Conservation (phyloP, 2,888 invertebrate species). For the Nasonia oneida region DNA sequence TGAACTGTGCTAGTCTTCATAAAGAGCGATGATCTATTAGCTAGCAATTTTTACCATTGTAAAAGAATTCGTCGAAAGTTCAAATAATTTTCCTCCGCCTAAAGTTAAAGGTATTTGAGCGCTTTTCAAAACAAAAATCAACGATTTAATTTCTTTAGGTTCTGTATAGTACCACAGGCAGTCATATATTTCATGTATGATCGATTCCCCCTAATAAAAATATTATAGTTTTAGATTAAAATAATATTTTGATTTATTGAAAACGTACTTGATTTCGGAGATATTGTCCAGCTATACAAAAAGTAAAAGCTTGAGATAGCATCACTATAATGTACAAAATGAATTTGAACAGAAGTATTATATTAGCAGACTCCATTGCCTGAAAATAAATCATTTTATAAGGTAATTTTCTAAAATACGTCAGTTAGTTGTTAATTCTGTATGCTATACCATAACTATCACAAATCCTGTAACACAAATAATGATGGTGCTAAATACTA, state of each 20-base stretch:
- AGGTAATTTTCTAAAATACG: not conserved
- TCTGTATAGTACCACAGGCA: conserved; percentile 45
- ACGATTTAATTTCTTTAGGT: conserved; percentile 2
- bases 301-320: conserved; percentile 62
- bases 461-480: conserved; percentile 52
- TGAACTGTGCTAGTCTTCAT: no score
- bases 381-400: conserved; percentile 28
- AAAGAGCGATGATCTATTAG: not conserved
- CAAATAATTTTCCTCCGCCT: conserved; percentile 44
- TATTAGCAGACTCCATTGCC: conserved; percentile 53
- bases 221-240: not conserved
- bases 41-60: not conserved
- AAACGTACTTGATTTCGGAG: conserved; percentile 63
- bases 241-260: not conserved
- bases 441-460: conserved; percentile 37
- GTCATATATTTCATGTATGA: conserved; percentile 24
- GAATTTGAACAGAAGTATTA: conserved; percentile 54
- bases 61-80: conserved; percentile 25
- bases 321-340: conserved; percentile 57
- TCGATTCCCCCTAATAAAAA: conserved; percentile 26
- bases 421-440: not conserved
- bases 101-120: conserved; percentile 41
- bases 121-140: conserved; percentile 19
- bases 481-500: conserved; percentile 32
- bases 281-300: conserved; percentile 67